phyloP scores from a whole-genome alignment of 2,797 vertebrate genomes.

The Anguilla pacifica region DNA sequence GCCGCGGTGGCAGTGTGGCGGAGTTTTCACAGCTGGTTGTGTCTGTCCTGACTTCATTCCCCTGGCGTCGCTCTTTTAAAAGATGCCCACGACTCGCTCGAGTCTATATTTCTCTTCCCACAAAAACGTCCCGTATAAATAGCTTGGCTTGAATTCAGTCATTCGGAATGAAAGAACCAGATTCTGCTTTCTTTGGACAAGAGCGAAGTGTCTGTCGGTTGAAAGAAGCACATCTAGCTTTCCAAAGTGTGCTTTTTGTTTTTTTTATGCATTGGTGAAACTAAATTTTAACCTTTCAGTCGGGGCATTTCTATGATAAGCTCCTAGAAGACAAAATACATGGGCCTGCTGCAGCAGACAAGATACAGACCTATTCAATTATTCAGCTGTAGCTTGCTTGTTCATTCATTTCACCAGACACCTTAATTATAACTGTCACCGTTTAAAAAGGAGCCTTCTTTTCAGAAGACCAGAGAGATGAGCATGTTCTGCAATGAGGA shows the following conservation, averaged over 20 bases:
- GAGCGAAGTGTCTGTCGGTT: not conserved
- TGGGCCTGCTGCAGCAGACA: not conserved
- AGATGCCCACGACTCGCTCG: constrained; percentile 35
- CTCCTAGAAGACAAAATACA: not conserved
- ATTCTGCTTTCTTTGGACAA: constrained; percentile 69
- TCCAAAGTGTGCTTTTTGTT: not conserved
- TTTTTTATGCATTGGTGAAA: not conserved
- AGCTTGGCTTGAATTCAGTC: constrained; percentile 57
- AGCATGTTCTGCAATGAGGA: not conserved
- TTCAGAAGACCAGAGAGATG: not conserved
- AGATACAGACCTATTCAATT: not conserved
- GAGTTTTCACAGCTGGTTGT: not conserved
- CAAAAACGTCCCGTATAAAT: constrained; percentile 66
- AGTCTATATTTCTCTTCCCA: constrained; percentile 55
- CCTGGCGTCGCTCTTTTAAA: constrained; percentile 24
- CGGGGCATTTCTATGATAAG: not conserved
- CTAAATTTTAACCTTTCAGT: not conserved
- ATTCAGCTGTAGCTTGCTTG: not conserved
- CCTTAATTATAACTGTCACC: not conserved
- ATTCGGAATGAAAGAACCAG: constrained; percentile 54
- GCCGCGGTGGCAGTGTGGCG: not conserved
- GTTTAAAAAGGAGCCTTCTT: not conserved
- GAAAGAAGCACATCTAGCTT: not conserved
- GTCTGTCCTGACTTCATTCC: constrained; percentile 3
- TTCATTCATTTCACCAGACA: not conserved